phyloP scores from a whole-genome alignment of 2,888 invertebrate species.

The Hartigia nigra region DNA sequence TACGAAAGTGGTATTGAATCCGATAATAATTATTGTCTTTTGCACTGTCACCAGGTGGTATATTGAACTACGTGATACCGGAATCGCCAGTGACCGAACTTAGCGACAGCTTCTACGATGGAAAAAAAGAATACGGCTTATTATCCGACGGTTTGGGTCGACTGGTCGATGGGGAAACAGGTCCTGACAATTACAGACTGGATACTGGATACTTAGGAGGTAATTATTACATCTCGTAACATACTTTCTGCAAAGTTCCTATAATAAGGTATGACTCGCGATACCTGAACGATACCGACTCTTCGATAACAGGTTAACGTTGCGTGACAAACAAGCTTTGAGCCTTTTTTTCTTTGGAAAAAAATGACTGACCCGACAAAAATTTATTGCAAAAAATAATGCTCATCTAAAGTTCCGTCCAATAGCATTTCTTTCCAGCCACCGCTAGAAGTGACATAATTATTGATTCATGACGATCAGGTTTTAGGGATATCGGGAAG shows the following conservation, averaged over 20 bases:
- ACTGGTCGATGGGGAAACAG: conserved; percentile 75
- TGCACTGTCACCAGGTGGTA: conserved; percentile 66
- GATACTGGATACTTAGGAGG: conserved; percentile 73
- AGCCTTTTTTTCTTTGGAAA: background rate
- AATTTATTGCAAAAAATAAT: background rate
- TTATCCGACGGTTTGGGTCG: conserved; percentile 76
- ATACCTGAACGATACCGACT: background rate
- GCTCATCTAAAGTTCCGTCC: background rate
- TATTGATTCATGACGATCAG: background rate
- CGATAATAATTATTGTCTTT: background rate
- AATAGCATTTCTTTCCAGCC: background rate
- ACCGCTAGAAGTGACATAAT: background rate
- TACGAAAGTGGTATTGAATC: background rate
- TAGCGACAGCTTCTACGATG: conserved; percentile 77
- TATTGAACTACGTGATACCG: conserved; percentile 70
- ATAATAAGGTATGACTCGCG: background rate
- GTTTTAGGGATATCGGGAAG: background rate
- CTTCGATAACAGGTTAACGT: background rate
- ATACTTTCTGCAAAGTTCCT: background rate
- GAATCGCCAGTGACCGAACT: conserved; percentile 68
- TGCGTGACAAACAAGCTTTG: background rate
- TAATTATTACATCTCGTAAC: conserved; percentile 46
- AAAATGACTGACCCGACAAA: background rate
- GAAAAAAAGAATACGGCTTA: conserved; percentile 59
- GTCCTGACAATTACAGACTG: conserved; percentile 72